Base-by-base conservation (phyloP, 30 jellyfish, hydroid and myxozoan species). In the Turritopsis rubra region DNA sequence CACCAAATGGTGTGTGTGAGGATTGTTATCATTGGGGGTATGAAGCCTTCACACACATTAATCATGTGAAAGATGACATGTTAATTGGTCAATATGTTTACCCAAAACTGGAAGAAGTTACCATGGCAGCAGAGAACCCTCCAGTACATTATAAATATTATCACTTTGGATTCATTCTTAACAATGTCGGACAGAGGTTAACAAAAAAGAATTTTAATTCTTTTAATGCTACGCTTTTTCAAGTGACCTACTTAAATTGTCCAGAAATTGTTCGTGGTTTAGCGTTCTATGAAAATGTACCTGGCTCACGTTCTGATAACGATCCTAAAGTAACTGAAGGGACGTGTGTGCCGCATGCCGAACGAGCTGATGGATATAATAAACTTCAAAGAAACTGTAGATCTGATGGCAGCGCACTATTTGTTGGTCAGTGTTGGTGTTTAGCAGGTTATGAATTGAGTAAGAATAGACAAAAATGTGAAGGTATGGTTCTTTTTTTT, bases 281-380 rank as follows among this genome's bases (percentile, higher is more conserved):
- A 77, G 85, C 87, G n/a, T 23, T 1, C 52, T 80, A 80, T 65
- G 23, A 53, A 19, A 80, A 31, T 25, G 23, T 53, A 23, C 82
- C 83, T 22, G 87, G 82, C 16, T 25, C 87, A 18, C 52, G 28
- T 3, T 16, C 52, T 26, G 79, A 30, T 52, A 26, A 52, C 27
- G 72, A 52, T 28, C 52, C 52, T 22, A 52, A 24, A 52, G 79
- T 23, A 5, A 80, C 87, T 27, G 60, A 80, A 19, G 87, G 87
- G 28, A 65, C 27, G 28, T 80, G 87, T 65, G 52, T 80, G 21
- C 41, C 24, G 54, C 54, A 80, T 80, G 78, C 87, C 18, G 81
- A 53, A n/a, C 84, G 54, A 24, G 78, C 81, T 26, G 65, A 24
- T 28, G 53, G 28, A n/a, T 26, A 80, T 52, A n/a, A 52, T 20